phyloP scores from a whole-genome alignment of 2,888 invertebrate genomes.

The Tetropium fuscum region DNA sequence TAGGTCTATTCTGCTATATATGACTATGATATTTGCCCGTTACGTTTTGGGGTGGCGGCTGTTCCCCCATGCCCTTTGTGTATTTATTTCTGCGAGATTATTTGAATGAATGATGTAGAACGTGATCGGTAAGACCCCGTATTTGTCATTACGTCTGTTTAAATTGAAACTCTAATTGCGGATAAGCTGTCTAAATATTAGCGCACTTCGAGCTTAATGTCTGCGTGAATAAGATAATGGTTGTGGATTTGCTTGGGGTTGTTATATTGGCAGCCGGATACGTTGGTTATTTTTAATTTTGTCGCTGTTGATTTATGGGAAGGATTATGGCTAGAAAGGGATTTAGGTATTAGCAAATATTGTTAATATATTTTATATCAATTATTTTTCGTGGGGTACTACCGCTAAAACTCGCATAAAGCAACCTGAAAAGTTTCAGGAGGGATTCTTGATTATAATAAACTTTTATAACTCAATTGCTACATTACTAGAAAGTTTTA shows the following conservation, averaged over 20 bases:
- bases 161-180: conserved; percentile 34
- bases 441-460: too few relatives aligned
- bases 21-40: conserved; percentile 8
- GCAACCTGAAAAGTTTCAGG: too few relatives aligned
- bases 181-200: conserved; percentile 36
- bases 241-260: background rate
- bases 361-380: conserved; percentile 1
- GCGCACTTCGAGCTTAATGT: conserved; percentile 24
- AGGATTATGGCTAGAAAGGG: background rate
- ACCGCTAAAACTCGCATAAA: too few relatives aligned
- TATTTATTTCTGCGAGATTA: conserved; percentile 14
- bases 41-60: conserved; percentile 1
- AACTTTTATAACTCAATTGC: too few relatives aligned
- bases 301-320: conserved; percentile 1
- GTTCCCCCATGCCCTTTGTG: conserved; percentile 9
- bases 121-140: conserved; percentile 6
- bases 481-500: too few relatives aligned
- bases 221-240: conserved; percentile 18
- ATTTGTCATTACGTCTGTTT: conserved; percentile 30
- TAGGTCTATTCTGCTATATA: conserved; percentile 3
- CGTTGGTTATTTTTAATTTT: conserved; percentile 12
- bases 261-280: conserved; percentile 4
- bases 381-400: background rate
- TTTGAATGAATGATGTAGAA: conserved; percentile 5
- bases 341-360: conserved; percentile 3